These are phyloP conservation scores for Drosophila lacicola DNA, from an alignment of 2,888 invertebrate genomes.

Conservation along the genomic window DNA sequence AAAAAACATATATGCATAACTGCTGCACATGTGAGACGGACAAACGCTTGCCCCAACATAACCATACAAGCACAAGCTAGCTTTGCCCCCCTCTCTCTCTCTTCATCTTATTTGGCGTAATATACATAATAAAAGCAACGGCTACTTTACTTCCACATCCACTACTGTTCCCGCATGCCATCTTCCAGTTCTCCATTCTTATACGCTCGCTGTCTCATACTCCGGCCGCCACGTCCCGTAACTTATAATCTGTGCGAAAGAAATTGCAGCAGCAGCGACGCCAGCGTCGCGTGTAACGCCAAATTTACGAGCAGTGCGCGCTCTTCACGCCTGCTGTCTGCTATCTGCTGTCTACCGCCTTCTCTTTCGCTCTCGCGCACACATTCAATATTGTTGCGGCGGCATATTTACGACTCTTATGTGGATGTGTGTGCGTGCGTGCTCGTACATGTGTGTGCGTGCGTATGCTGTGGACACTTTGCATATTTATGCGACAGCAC, in stretches of 20 bases:
- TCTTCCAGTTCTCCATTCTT: background rate
- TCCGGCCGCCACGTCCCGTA: constrained; percentile 45
- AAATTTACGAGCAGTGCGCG: constrained; percentile 52
- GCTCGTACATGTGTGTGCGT: constrained; percentile 6
- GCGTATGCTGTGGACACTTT: constrained; percentile 29
- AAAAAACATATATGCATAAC: constrained; percentile 2
- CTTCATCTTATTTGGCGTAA: constrained; percentile 45
- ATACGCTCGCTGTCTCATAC: constrained; percentile 2
- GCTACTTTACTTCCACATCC: constrained; percentile 27
- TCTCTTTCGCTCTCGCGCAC: background rate
- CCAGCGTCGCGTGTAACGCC: constrained; percentile 21
- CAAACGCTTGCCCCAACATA: constrained; percentile 37
- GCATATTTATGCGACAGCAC: constrained; percentile 48
- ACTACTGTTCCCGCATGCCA: constrained; percentile 2
- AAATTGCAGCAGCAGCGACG: constrained; percentile 46
- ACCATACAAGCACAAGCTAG: constrained; percentile 26
- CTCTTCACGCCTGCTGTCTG: constrained; percentile 14
- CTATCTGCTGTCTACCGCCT: background rate
- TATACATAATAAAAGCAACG: constrained; percentile 44
- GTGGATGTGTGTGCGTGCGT: constrained; percentile 5
- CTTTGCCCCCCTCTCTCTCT: background rate
- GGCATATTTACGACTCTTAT: constrained; percentile 52
- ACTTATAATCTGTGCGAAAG: constrained; percentile 68
- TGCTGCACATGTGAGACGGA: constrained; percentile 23
- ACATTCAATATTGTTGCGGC: constrained; percentile 47